Conservation (phyloP, 2,113 vertebrate genomes). For the Cacatua alba region DNA sequence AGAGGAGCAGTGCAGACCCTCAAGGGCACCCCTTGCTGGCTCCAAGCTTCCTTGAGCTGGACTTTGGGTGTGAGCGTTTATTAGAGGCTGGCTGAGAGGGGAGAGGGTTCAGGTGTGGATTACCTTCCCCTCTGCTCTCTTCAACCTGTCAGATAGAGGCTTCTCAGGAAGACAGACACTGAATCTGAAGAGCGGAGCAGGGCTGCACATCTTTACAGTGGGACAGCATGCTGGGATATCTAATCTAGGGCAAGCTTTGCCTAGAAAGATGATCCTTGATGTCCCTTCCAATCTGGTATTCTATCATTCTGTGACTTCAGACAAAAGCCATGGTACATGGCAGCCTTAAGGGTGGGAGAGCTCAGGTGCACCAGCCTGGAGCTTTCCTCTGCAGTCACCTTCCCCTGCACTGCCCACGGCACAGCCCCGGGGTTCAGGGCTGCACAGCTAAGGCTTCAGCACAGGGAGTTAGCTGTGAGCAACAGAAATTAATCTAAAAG, state of each 20-base stretch:
- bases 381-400: background rate
- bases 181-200: background rate
- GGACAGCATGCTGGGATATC: background rate
- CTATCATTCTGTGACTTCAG: background rate
- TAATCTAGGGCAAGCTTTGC: background rate
- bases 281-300: background rate
- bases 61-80: background rate
- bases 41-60: background rate
- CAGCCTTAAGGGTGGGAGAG: background rate
- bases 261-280: background rate
- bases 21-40: background rate
- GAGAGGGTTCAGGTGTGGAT: accelerated
- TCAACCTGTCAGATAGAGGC: background rate
- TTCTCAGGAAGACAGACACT: background rate
- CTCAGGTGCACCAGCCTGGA: background rate
- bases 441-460: background rate
- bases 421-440: background rate
- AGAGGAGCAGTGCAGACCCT: background rate
- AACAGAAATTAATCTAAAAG: background rate
- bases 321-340: background rate
- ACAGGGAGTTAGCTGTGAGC: background rate
- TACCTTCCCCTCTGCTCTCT: background rate
- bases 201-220: background rate
- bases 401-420: accelerated
- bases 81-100: background rate